Conservation (phyloP, 2,113 vertebrate genomes). For the Nycticryphes semicollaris region DNA sequence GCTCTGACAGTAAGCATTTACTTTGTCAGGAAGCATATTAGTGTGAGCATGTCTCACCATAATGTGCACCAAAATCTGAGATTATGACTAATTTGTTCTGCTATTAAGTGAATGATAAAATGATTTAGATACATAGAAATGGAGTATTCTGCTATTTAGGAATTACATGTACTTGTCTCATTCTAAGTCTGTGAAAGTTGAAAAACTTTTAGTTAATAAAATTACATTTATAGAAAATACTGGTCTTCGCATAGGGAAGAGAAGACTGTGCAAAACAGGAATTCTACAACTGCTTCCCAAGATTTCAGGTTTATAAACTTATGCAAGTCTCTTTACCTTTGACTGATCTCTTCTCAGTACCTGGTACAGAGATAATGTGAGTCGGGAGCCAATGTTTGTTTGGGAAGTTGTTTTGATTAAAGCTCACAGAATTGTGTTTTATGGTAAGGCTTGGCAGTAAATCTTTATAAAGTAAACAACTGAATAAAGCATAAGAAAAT, state of each 20-base stretch:
- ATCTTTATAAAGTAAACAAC: neutral
- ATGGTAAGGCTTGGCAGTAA: neutral
- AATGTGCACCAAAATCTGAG: slow-evolving; percentile 74
- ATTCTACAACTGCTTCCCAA: neutral
- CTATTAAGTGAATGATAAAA: slow-evolving; percentile 76
- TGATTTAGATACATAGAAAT: slow-evolving; percentile 71
- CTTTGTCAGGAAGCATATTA: slow-evolving; percentile 82
- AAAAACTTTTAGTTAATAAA: slow-evolving; percentile 44
- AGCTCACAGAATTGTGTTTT: neutral
- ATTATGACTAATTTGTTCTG: slow-evolving; percentile 77
- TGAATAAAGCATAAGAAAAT: neutral
- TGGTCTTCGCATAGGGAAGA: neutral
- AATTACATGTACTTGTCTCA: slow-evolving; percentile 57
- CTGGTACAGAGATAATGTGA: fast-evolving
- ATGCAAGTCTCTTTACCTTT: neutral
- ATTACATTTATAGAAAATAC: slow-evolving; percentile 47
- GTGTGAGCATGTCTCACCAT: slow-evolving; percentile 73
- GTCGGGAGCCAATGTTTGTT: neutral
- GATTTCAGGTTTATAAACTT: neutral
- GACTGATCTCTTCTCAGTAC: neutral
- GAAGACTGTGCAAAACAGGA: neutral
- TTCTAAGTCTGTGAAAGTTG: slow-evolving; percentile 29
- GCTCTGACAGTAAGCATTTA: slow-evolving; percentile 76
- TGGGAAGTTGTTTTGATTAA: neutral
- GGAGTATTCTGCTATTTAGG: slow-evolving; percentile 54